phyloP scores from a whole-genome alignment of 2,888 invertebrate species.

The Biston betularia region DNA sequence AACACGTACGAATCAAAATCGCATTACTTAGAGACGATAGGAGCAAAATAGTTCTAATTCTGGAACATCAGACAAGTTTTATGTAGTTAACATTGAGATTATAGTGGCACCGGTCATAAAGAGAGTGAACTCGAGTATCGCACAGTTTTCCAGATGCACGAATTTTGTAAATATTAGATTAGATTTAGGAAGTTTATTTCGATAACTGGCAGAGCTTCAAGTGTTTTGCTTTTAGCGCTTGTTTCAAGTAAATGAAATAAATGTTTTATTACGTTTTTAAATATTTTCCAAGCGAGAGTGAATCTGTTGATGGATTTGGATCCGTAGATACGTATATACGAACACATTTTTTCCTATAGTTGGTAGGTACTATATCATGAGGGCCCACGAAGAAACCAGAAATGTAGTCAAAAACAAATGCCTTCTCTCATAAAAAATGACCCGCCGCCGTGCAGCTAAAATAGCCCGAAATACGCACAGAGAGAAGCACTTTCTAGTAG shows the following conservation, averaged over 20 bases:
- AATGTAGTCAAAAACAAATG: too few relatives aligned
- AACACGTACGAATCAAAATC: not conserved
- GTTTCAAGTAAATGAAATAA: conserved; percentile 12
- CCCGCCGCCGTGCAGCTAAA: too few relatives aligned
- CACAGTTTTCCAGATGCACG: conserved; percentile 46
- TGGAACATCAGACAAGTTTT: conserved; percentile 56
- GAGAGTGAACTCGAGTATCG: conserved; percentile 43
- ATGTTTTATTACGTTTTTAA: conserved; percentile 17
- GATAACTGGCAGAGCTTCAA: conserved; percentile 32
- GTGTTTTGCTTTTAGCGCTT: conserved; percentile 19
- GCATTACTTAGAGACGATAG: not conserved
- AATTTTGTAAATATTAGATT: conserved; percentile 18
- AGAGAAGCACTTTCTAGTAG: too few relatives aligned
- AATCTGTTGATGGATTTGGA: conserved; percentile 19
- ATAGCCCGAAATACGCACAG: too few relatives aligned
- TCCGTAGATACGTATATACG: not conserved
- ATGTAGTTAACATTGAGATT: conserved; percentile 59
- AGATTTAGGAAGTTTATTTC: conserved; percentile 16
- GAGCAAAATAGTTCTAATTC: conserved; percentile 50
- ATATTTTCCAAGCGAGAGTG: conserved; percentile 3
- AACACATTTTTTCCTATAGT: not conserved
- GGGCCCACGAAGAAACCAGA: too few relatives aligned
- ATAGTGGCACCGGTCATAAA: conserved; percentile 55
- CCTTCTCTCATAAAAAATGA: too few relatives aligned
- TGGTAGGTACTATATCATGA: too few relatives aligned